Evolutionary conservation across 2,888 invertebrate species (phyloP).

Genomic region (Caenorhabditis wallacei): DNA sequence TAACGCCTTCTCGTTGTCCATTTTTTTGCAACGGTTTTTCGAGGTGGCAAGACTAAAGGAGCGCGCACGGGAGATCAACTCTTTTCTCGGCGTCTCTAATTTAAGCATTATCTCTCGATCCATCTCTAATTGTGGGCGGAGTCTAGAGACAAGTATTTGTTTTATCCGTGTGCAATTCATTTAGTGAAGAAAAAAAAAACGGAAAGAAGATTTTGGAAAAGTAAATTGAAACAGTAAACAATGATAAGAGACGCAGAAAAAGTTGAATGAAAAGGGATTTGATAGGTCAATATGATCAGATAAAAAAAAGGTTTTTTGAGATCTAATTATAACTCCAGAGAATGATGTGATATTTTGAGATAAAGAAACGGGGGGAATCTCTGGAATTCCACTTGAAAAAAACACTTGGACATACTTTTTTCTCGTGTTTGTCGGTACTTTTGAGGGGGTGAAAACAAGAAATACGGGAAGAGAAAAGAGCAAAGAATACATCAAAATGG

Average conservation of each 20-base stretch:
- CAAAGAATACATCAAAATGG: conserved; percentile 27
- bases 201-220: conserved; percentile 29
- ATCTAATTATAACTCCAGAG: conserved; percentile 22
- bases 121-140: conserved; percentile 33
- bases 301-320: conserved; percentile 17
- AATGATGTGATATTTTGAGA: neutral
- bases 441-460: conserved; percentile 44
- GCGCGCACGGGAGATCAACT: conserved; percentile 49
- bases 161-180: conserved; percentile 34
- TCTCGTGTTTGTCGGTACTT: conserved; percentile 32
- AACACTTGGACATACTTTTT: conserved; percentile 30
- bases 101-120: conserved; percentile 38
- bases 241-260: conserved; percentile 12
- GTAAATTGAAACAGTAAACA: conserved; percentile 33
- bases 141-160: conserved; percentile 30
- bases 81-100: conserved; percentile 54
- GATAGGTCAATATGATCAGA: conserved; percentile 43
- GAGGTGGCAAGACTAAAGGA: conserved; percentile 64
- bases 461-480: conserved; percentile 2
- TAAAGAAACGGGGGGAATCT: conserved; percentile 4
- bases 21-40: conserved; percentile 59
- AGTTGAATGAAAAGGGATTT: neutral
- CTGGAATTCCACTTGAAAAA: conserved; percentile 22
- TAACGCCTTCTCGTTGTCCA: conserved; percentile 63
- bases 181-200: conserved; percentile 16